Evolutionary conservation across 2,113 vertebrate genomes (phyloP).

Genomic region (Thalassarche chlororhynchos): DNA sequence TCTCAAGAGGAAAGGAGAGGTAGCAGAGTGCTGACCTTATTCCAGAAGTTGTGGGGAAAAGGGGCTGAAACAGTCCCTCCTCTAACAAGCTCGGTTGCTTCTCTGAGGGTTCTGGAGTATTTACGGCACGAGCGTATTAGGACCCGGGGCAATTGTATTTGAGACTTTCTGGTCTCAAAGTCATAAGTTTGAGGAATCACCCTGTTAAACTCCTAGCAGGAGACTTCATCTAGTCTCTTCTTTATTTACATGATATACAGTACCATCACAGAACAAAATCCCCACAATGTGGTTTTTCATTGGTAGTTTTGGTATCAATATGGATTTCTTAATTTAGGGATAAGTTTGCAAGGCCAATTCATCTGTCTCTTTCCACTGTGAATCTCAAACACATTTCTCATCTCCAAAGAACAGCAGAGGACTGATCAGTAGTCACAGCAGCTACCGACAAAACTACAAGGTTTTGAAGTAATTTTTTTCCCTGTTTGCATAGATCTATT

Average conservation of each 20-base stretch:
- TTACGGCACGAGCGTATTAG: background rate
- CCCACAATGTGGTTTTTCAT: background rate
- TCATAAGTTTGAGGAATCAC: background rate
- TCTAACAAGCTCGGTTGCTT: background rate
- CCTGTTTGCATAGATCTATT: background rate
- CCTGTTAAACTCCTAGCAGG: background rate
- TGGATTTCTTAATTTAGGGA: background rate
- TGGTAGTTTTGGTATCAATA: background rate
- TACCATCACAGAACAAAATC: background rate
- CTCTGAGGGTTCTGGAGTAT: background rate
- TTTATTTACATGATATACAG: background rate
- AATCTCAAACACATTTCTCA: background rate
- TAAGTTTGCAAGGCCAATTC: background rate
- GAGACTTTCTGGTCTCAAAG: background rate
- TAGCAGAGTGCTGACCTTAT: background rate
- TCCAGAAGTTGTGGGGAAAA: background rate
- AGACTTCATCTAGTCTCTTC: background rate
- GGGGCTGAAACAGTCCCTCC: background rate
- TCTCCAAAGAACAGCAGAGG: background rate
- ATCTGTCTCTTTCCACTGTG: background rate
- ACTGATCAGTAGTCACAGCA: slow-evolving; percentile 64
- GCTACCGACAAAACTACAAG: background rate
- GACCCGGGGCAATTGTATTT: background rate
- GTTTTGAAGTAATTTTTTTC: background rate
- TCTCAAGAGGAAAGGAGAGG: background rate